phyloP scores from a whole-genome alignment of 1,140 invertebrate genomes.

The Hylaeus anthracinus region DNA sequence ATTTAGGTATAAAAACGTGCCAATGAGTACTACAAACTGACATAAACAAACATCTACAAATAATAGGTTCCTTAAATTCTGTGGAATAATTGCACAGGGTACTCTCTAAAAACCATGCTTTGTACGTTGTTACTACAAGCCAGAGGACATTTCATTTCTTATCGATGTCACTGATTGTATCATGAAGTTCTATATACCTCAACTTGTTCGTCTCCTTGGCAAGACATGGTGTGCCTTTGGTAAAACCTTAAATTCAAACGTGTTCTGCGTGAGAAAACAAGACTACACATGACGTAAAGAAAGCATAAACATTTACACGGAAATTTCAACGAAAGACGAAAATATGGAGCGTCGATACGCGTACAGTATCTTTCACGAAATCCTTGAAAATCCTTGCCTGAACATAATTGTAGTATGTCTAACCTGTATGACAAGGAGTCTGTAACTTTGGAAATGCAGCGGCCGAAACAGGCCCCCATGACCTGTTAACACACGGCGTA shows the following conservation, averaged over 20 bases:
- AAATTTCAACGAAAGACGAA: neutral
- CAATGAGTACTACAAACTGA: no score
- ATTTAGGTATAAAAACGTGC: no score
- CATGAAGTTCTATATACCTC: slow-evolving; percentile 62
- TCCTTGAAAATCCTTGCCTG: neutral
- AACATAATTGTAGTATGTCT: slow-evolving; percentile 19
- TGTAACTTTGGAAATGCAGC: slow-evolving; percentile 76
- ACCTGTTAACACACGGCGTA: slow-evolving; percentile 68
- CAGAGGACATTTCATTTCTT: neutral
- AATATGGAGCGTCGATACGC: neutral
- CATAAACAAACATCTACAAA: no score
- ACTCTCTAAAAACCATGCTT: no score
- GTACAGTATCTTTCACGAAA: no score
- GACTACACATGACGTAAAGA: neutral
- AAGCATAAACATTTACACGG: neutral
- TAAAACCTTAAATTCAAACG: slow-evolving; percentile 63
- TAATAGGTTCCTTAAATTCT: no score
- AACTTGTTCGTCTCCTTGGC: slow-evolving; percentile 72
- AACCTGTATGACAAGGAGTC: slow-evolving; percentile 74
- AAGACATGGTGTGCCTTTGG: slow-evolving; percentile 70
- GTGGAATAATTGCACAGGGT: no score
- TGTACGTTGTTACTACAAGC: neutral
- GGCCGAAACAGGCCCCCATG: slow-evolving; percentile 82
- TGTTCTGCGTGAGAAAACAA: neutral
- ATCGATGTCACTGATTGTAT: neutral